Base-by-base conservation (phyloP, 1,140 invertebrate genomes). In the Drosophila yakuba region DNA sequence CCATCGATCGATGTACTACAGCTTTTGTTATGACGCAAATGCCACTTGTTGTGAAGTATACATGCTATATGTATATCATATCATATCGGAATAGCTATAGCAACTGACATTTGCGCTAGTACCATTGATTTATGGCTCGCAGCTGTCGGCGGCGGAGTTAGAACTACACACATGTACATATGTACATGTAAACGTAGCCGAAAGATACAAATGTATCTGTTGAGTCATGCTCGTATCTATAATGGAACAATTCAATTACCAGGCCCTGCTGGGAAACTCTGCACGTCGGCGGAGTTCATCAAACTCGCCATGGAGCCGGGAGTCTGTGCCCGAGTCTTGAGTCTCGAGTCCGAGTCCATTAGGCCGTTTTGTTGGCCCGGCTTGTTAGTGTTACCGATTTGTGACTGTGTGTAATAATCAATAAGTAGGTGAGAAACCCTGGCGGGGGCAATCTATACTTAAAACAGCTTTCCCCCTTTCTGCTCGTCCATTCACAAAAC, bases 211-310 rank as follows among this genome's bases (percentile, higher is more conserved):
- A 79, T 80, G 75, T 74, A 74, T 75, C 45, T 88, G 82, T 86
- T 88, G 82, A 86, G 82, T 86, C 82, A 86, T 88, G 63, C 38
- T 67, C 48, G 50, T 50, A 72, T 82, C 48, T 68, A 82, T 83
- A 83, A 88, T 88, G 83, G 71, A 77, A 86, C 83, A 86, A 88
- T 86, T 86, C 83, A 86, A 86, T 86, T 86, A 88, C 76, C 75
- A 69, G 67, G 47, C 47, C 66, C 47, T 52, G 74, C 61, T 78
- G 79, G 66, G 79, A 78, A 80, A 80, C 67, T 78, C 73, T 81
- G 39, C 25, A 36, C 66, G 41, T 41, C 57, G 47, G 39, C 57
- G 47, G 72, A 83, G 83, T 86, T 86, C 83, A 86, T 86, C 83
- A 86, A 86, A 86, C 83, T n/a, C 48, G n/a, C 15, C 64, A 66